These are phyloP conservation scores for Echeneis naucrates DNA, from an alignment of 2,797 vertebrate species.

Conservation along the genomic window DNA sequence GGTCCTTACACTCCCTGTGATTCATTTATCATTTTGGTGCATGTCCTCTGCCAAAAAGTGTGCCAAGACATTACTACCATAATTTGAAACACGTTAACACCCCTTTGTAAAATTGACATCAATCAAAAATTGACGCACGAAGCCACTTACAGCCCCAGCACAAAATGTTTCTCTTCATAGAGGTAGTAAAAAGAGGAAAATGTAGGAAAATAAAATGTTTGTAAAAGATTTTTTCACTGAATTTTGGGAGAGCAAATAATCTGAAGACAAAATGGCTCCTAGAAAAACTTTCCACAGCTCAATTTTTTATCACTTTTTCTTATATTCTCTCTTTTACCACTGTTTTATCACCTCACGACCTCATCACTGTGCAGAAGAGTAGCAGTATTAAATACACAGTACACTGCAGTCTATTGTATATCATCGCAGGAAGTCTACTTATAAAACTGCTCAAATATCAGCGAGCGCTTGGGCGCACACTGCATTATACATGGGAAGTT, in stretches of 20 bases:
- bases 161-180: conserved; percentile 41
- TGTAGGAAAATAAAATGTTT: conserved; percentile 55
- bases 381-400: conserved; percentile 19
- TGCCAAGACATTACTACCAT: conserved; percentile 56
- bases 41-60: conserved; percentile 40
- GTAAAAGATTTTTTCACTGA: conserved; percentile 5
- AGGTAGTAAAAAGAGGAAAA: conserved; percentile 35
- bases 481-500: conserved; percentile 45
- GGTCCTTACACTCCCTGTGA: conserved; percentile 35
- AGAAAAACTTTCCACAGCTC: conserved; percentile 25
- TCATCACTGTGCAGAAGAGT: conserved; percentile 25
- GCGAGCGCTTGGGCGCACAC: conserved; percentile 12
- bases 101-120: conserved; percentile 37
- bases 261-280: conserved; percentile 22
- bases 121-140: conserved; percentile 34
- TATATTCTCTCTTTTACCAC: conserved; percentile 10
- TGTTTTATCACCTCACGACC: conserved; percentile 38
- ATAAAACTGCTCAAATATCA: conserved; percentile 41
- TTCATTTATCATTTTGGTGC: conserved; percentile 53
- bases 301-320: conserved; percentile 34
- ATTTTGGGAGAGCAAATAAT: conserved; percentile 19
- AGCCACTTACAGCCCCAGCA: conserved; percentile 17
- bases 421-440: conserved; percentile 26
- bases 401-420: conserved; percentile 22
- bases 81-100: conserved; percentile 40